phyloP scores from a whole-genome alignment of 2,888 invertebrate species.

The Fragum whitleyi region DNA sequence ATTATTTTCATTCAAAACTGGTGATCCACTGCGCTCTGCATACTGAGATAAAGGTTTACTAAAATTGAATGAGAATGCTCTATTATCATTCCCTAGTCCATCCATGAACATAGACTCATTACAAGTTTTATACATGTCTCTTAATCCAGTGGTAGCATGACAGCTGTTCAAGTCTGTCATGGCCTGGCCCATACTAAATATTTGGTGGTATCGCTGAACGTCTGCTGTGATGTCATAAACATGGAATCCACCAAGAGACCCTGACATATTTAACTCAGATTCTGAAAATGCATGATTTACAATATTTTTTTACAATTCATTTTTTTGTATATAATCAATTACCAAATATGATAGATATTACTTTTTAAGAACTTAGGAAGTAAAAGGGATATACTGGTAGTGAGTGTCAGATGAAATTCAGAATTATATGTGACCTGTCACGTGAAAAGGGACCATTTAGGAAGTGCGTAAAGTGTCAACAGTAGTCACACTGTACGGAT shows the following conservation, averaged over 20 bases:
- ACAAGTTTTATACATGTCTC: slow-evolving; percentile 83
- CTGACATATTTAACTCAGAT: slow-evolving; percentile 89
- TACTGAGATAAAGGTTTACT: slow-evolving; percentile 47
- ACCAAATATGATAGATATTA: too few relatives aligned
- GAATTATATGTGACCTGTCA: too few relatives aligned
- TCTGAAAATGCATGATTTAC: slow-evolving; percentile 82
- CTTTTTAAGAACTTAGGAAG: too few relatives aligned
- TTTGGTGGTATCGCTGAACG: slow-evolving; percentile 93
- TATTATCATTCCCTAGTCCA: slow-evolving; percentile 44
- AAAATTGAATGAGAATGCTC: slow-evolving; percentile 66
- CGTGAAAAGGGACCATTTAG: too few relatives aligned
- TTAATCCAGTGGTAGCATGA: slow-evolving; percentile 33
- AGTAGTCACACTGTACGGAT: too few relatives aligned
- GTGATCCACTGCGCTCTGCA: background rate
- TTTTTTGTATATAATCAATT: too few relatives aligned
- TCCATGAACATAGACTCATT: slow-evolving; percentile 64
- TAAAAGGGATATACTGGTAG: too few relatives aligned
- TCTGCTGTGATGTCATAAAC: slow-evolving; percentile 93
- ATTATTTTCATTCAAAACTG: slow-evolving; percentile 21
- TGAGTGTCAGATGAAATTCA: too few relatives aligned
- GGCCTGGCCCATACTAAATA: slow-evolving; percentile 86
- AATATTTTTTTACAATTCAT: background rate
- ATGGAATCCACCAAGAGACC: slow-evolving; percentile 96
- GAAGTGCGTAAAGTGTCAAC: too few relatives aligned
- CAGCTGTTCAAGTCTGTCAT: slow-evolving; percentile 37